A percentile compares a stretch with the other conserved stretches of the same genome.
Evolutionary conservation across 1,140 invertebrate genomes (phyloP).

Genomic region (Brachystomella parvula): DNA sequence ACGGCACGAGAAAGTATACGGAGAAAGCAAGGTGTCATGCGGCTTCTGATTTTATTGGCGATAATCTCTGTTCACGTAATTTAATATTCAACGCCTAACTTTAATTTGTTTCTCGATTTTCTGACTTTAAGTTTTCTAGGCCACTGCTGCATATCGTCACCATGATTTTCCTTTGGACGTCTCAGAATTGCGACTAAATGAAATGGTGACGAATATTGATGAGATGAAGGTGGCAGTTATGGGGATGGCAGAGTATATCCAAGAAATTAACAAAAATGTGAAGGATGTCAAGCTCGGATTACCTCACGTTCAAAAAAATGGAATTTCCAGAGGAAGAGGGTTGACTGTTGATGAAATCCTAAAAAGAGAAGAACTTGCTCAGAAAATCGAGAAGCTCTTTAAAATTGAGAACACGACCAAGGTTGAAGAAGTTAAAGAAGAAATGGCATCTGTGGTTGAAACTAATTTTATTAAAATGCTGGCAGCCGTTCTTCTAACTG

Average conservation of each 20-base stretch:
- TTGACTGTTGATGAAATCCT: constrained; percentile 3
- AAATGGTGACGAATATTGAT: constrained; percentile 26
- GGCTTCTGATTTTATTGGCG: background rate
- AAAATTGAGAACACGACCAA: constrained; percentile 22
- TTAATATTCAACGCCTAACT: background rate
- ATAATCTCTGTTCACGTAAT: background rate
- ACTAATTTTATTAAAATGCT: constrained; percentile 33
- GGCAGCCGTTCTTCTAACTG: constrained; percentile 31
- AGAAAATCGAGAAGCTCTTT: constrained; percentile 32
- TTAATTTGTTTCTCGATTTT: no score
- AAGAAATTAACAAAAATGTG: constrained; percentile 24
- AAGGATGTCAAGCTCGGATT: background rate
- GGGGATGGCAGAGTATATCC: constrained; percentile 32
- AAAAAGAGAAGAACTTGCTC: constrained; percentile 22
- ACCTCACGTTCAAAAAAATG: background rate
- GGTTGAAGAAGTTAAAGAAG: constrained; percentile 30
- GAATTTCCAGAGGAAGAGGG: background rate
- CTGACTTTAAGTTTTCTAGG: no score
- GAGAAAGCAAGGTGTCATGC: background rate
- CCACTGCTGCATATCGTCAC: background rate
- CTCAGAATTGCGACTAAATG: constrained; percentile 16
- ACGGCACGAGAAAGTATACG: background rate
- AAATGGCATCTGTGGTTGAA: constrained; percentile 26
- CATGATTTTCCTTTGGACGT: constrained; percentile 22
- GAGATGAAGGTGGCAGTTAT: constrained; percentile 27